Evolutionary conservation across 1,140 invertebrate species (phyloP).

Genomic region (Brachionus angularis): DNA sequence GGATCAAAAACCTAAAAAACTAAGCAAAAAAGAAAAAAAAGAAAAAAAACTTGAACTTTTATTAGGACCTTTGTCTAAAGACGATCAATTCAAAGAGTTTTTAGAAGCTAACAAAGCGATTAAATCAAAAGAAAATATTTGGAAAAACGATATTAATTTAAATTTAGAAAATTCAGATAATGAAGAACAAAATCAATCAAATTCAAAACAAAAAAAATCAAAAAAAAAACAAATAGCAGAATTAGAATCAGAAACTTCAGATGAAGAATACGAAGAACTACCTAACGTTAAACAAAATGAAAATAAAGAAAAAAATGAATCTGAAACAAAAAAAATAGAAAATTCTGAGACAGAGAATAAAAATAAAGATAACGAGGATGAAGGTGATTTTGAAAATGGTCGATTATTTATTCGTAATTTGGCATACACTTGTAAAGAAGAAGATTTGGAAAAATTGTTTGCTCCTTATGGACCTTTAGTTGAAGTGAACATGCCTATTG

Average conservation of each 20-base stretch:
- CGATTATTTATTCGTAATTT: conserved; percentile 91
- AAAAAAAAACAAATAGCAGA: conserved; percentile 43
- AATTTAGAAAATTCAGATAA: conserved; percentile 3
- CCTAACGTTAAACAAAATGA: conserved; percentile 18
- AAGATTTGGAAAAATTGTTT: conserved; percentile 78
- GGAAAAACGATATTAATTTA: conserved; percentile 63
- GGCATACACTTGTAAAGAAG: conserved; percentile 78
- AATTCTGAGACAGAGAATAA: neutral
- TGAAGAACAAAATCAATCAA: conserved; percentile 44
- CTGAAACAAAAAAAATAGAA: neutral
- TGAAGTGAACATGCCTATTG: conserved; percentile 84
- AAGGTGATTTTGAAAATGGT: conserved; percentile 65
- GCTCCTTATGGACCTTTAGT: conserved; percentile 74
- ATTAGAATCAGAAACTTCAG: neutral
- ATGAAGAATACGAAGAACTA: conserved; percentile 45
- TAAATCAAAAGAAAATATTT: conserved; percentile 65
- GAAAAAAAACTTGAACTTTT: conserved; percentile 48
- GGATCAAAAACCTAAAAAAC: neutral
- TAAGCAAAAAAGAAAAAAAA: conserved; percentile 51
- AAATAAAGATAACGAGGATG: conserved; percentile 46
- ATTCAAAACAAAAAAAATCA: too few species aligned
- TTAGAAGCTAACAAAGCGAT: conserved; percentile 69
- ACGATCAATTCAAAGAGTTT: conserved; percentile 82
- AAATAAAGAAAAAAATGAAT: conserved; percentile 28
- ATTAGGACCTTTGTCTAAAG: conserved; percentile 67